Evolutionary conservation across 2,113 vertebrate species (phyloP), one percentile per base, ranked within the genome.

Genomic region (Pogonocichla stellata): DNA sequence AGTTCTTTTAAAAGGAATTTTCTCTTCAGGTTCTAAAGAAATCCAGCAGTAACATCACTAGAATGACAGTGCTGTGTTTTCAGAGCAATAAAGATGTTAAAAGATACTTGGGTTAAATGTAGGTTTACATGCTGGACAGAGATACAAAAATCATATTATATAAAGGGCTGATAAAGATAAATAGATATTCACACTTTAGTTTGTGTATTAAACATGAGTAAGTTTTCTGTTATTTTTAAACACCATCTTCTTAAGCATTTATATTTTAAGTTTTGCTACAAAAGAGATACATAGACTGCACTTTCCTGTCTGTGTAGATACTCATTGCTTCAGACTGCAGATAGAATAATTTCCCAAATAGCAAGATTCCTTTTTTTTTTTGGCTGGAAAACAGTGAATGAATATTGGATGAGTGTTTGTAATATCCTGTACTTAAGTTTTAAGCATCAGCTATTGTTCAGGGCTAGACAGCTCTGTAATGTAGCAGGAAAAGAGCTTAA

Each of bases 391-490:
- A 88, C 82, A 93, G 61, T 86, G 82, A 93, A 93, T 96, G 26
- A 95, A 97, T 95, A 95, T 95, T 96, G 92, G 85, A 96, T 96
- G 93, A 96, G 90, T 84, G 36, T 88, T 91, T 88, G 82, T 95
- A 92, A 95, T 90, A 96, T 97, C 94, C 94, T 97, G 85, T 96
- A 93, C 92, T 94, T 96, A 96, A 96, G 88, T 93, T 96, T 95
- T 96, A 96, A 93, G 92, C 90, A 84, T 97, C 92, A 96, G 79
- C 85, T 93, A 86, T 97, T 92, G 92, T 95, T 95, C 75, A 86
- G 90, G 64, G 90, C 90, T 90, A 95, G 93, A 92, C 64, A 74
- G 75, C 72, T 92, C 92, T 90, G 64, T 90, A 95, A 71, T 19
- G 0, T 86, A 94, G 75, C 85, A 86, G 94, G 90, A 83, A 94